Percentiles rank a stretch among this genome's conserved stretches.
Conservation (phyloP, 92 coral and sea anemone species). For the Ricordea florida region DNA sequence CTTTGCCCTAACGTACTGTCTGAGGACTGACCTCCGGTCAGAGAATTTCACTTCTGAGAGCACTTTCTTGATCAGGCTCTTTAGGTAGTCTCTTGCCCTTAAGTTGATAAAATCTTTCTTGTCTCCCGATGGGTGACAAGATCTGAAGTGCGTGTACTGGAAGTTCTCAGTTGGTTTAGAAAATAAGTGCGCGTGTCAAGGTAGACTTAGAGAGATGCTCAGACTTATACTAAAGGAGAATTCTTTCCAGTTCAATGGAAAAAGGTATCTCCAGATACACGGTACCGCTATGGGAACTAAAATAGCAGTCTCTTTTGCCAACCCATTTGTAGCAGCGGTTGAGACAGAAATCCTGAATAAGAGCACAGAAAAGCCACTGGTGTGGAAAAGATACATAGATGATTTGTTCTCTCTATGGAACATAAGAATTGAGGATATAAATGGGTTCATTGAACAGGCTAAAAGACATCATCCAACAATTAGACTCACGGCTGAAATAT, state of each 20-base stretch:
- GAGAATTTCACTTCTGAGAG: too few species aligned
- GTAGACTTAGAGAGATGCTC: too few species aligned
- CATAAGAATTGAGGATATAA: not conserved
- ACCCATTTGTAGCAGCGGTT: not conserved
- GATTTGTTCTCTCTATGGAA: not conserved
- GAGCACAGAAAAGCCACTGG: not conserved
- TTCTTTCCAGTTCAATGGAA: not conserved
- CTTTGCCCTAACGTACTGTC: too few species aligned
- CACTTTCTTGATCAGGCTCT: too few species aligned
- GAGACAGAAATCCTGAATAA: not conserved
- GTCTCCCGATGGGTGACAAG: too few species aligned
- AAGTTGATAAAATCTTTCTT: too few species aligned
- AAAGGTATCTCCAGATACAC: constrained; percentile 1
- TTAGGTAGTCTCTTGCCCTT: too few species aligned
- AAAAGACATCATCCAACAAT: not conserved
- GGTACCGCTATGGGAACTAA: constrained; percentile 4
- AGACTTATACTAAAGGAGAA: too few species aligned
- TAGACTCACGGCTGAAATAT: constrained; percentile 4
- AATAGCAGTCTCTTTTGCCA: not conserved
- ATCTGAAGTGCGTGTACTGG: too few species aligned
- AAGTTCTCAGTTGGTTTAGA: too few species aligned
- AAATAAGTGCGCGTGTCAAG: too few species aligned
- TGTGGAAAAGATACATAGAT: constrained; percentile 10
- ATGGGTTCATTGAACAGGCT: constrained; percentile 11
- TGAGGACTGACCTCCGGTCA: too few species aligned